phyloP scores from a whole-genome alignment of 2,113 vertebrate genomes.

The Perca schrenkii region DNA sequence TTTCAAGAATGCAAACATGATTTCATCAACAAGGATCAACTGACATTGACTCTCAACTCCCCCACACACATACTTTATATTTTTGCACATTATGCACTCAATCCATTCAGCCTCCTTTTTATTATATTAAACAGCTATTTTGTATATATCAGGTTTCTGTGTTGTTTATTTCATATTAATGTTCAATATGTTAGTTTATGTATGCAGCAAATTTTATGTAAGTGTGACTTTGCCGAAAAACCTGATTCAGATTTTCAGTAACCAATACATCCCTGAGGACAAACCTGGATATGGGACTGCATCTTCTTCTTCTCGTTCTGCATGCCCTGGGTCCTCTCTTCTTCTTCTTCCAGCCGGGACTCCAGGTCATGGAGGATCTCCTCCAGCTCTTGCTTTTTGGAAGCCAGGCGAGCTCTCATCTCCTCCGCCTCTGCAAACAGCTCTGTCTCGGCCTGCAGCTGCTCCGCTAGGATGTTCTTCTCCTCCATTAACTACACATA shows the following conservation, averaged over 20 bases:
- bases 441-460: constrained; percentile 97
- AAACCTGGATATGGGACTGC: constrained; percentile 96
- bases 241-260: background rate
- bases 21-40: background rate
- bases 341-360: constrained; percentile 97
- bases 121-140: too few relatives aligned
- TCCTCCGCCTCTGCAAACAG: constrained; percentile 98
- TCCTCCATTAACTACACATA: constrained; percentile 89
- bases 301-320: constrained; percentile 99
- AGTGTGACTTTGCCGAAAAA: too few relatives aligned
- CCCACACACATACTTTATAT: too few relatives aligned
- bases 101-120: too few relatives aligned
- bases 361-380: constrained; percentile 98
- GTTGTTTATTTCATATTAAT: too few relatives aligned
- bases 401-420: constrained; percentile 96
- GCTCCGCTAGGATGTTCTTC: constrained; percentile 98
- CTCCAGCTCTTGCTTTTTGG: constrained; percentile 97
- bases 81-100: too few relatives aligned
- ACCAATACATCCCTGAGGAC: background rate
- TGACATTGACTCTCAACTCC: too few relatives aligned
- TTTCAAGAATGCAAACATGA: background rate
- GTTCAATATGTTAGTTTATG: too few relatives aligned
- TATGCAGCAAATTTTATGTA: too few relatives aligned
- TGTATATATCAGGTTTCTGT: too few relatives aligned
- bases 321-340: constrained; percentile 92